Evolutionary conservation across 2,113 vertebrate genomes (phyloP).

Genomic region (Acanthisitta chloris): DNA sequence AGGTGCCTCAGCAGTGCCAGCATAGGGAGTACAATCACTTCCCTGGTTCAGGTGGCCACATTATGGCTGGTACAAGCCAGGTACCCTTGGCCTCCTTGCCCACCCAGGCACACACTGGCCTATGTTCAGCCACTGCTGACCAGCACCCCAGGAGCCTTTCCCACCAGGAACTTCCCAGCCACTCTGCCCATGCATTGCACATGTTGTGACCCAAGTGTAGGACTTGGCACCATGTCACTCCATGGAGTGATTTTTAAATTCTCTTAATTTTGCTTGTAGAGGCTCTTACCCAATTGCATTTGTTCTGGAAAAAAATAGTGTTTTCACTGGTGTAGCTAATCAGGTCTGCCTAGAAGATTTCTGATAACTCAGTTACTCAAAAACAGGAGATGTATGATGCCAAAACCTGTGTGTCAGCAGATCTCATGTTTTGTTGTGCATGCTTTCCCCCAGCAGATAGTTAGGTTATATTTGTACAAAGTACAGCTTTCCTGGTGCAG

Average conservation of each 20-base stretch:
- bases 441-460: not conserved
- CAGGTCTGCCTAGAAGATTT: no score
- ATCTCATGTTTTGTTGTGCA: not conserved
- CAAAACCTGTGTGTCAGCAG: not conserved
- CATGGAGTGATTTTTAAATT: not conserved
- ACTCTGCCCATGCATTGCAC: not conserved
- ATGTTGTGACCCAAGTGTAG: not conserved
- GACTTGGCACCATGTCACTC: not conserved
- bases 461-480: not conserved
- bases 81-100: not conserved
- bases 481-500: not conserved
- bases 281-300: not conserved
- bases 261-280: not conserved
- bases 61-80: not conserved
- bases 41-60: not conserved
- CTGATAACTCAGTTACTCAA: not conserved
- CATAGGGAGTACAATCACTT: not conserved
- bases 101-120: not conserved
- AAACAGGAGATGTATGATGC: not conserved
- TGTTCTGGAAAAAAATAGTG: not conserved
- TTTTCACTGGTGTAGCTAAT: not conserved
- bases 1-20: not conserved
- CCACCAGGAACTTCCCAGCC: not conserved
- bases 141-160: not conserved
- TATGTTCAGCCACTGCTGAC: not conserved